Percentiles rank a stretch among this genome's conserved stretches.
Conservation (phyloP, 2,797 vertebrate genomes). For the Centropyge bicolor region DNA sequence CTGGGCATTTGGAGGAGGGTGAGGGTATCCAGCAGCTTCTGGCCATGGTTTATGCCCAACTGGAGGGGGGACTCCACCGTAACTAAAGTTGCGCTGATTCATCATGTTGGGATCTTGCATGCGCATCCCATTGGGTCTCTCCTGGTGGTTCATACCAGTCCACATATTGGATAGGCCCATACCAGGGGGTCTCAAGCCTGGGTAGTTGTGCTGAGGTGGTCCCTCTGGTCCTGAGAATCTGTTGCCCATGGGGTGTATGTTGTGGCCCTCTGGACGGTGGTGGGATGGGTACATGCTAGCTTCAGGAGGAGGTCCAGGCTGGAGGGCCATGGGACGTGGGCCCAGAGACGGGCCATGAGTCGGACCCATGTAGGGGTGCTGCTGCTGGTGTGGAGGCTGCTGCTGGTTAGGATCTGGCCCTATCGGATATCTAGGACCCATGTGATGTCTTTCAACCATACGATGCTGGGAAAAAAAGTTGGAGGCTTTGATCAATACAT, state of each 20-base stretch:
- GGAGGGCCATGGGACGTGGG: conserved; percentile 86
- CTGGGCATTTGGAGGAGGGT: conserved; percentile 77
- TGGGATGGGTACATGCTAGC: conserved; percentile 86
- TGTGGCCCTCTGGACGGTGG: conserved; percentile 84
- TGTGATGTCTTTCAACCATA: conserved; percentile 85
- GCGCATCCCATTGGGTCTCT: conserved; percentile 78
- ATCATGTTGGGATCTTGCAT: conserved; percentile 82
- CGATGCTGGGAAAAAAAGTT: conserved; percentile 79
- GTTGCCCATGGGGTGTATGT: conserved; percentile 77
- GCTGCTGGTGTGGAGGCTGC: conserved; percentile 76
- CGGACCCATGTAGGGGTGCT: conserved; percentile 86
- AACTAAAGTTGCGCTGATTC: conserved; percentile 83
- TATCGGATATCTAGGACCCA: conserved; percentile 85
- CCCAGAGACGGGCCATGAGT: conserved; percentile 88
- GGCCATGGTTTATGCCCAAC: conserved; percentile 89
- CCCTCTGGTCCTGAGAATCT: conserved; percentile 78
- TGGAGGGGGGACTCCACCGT: conserved; percentile 86
- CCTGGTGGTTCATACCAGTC: conserved; percentile 79
- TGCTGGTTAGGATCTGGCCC: conserved; percentile 80
- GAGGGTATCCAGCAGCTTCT: conserved; percentile 85
- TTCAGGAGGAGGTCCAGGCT: conserved; percentile 88
- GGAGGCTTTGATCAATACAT: neutral
- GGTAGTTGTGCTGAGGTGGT: conserved; percentile 77
- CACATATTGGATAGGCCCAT: conserved; percentile 77
- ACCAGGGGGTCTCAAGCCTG: conserved; percentile 74